Conservation (phyloP, 2,113 vertebrate species). For the Ceratotherium simum region DNA sequence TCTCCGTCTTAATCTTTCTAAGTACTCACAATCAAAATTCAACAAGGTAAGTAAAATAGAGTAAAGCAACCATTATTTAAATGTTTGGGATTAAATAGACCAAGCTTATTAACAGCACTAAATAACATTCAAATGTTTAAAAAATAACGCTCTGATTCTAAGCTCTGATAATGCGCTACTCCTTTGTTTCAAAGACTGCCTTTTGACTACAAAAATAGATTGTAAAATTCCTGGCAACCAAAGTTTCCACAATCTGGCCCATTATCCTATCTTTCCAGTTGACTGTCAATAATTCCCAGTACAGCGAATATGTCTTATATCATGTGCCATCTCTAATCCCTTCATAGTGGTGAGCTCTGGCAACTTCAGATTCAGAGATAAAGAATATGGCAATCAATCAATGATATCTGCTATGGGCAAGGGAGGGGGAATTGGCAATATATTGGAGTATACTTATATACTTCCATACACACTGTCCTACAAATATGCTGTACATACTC, state of each 20-base stretch:
- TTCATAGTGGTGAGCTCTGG: not conserved
- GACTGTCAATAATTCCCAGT: not conserved
- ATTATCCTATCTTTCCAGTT: not conserved
- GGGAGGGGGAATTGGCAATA: not conserved
- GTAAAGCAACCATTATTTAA: not conserved
- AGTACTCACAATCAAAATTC: not conserved
- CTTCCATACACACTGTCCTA: not conserved
- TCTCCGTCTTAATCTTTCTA: not conserved
- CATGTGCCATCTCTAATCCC: not conserved
- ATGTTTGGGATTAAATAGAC: not conserved
- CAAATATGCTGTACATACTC: not conserved
- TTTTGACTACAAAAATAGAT: slow-evolving; percentile 2
- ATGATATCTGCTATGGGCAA: not conserved
- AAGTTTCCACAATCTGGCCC: not conserved
- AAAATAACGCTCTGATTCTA: not conserved
- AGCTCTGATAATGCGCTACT: not conserved
- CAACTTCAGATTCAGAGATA: not conserved
- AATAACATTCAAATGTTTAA: not conserved
- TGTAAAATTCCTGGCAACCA: not conserved
- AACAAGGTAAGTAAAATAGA: not conserved
- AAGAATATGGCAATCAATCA: not conserved
- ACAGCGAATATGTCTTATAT: not conserved
- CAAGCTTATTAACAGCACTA: not conserved
- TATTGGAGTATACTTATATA: not conserved
- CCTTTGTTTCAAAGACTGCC: not conserved